Evolutionary conservation across 2,888 invertebrate genomes (phyloP), one percentile per base, ranked within the genome.

Genomic region (Caradrina clavipalpis): DNA sequence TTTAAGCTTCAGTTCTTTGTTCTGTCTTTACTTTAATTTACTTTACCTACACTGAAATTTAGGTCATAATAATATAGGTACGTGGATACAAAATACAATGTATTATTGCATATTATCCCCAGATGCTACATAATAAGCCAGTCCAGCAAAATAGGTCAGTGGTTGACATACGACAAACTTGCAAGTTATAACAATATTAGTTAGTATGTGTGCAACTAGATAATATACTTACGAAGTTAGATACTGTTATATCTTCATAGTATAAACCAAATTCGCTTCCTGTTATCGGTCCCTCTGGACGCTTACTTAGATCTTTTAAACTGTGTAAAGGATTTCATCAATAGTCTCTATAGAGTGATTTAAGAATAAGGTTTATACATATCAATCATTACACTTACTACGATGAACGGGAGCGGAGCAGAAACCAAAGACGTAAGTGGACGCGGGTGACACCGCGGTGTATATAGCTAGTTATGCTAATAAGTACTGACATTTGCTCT

Each of bases 61-160:
- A 17, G 17, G 45, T 45, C 17, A 15, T 45, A 45, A 17, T 17
- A 45, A 45, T 17, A 17, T 17, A 5, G 42, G 15, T 53, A 31
- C 47, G 17, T 13, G 1, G 31, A 54, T 31, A 19, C 17, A 39
- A 5, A 58, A 54, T 74, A 45, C 35, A 45, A 0, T 45, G 19
- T 54, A 22, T 58, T n/a, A 47, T 49, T 47, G 21, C 47, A 47
- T 39, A 64, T 47, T 39, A 39, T 65, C 35, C 15, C 5, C 58
- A 72, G 45, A 50, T 75, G 75, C 39, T 75, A 45, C 75, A 55
- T 26, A 50, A 58, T 21, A 59, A 67, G 19, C 19, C 58, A 21
- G 54, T 55, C 11, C 22, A 39, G 58, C n/a, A 68, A 73, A 73
- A 73, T 73, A 75, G 68, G 75, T 73, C 49, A 73, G 49, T 26